Evolutionary conservation across 2,888 invertebrate genomes (phyloP), one percentile per base, ranked within the genome.

Genomic region (Aphidoletes aphidimyza): DNA sequence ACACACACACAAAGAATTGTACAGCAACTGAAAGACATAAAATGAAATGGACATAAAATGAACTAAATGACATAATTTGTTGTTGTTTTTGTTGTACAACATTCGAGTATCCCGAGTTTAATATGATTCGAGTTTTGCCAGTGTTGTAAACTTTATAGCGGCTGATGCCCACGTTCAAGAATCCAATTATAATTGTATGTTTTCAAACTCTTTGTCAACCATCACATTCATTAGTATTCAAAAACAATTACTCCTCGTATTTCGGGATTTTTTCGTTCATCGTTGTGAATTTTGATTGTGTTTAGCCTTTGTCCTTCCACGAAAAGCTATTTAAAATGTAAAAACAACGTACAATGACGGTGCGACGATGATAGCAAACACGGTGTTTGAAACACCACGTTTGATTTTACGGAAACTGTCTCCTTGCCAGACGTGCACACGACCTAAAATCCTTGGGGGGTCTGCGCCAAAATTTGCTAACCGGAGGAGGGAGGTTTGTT

Each of bases 201-300:
- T 69, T 69, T 30, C 14, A 14, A 30, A 30, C 26, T 69, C 69
- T 30, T 69, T 69, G 69, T 69, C 69, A 69, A 69, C n/a, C 69
- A 69, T 69, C 69, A 69, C 34, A 69, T 30, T 69, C 69, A 69
- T 69, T 69, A 69, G 69, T 69, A 69, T 69, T 69, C 69, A 69
- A 69, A 69, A 69, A 69, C 69, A 69, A 69, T 69, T 69, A 69
- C 69, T 30, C 30, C 30, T 69, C 14, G 30, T 9, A 14, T 0
- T 9, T 2, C 69, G 22, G 0, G 22, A 8, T 2, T 22, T 26
- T 22, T 54, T 54, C 2, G 26, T 69, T 69, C n/a, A 30, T 30
- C 14, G 30, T 30, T 54, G 9, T 2, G 3, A 0, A 3, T 2
- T 3, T 69, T 3, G 26, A 30, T 11, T 69, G 30, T 47, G 22